Conservation (phyloP, 2,888 invertebrate species). For the Tenthredo amoena region DNA sequence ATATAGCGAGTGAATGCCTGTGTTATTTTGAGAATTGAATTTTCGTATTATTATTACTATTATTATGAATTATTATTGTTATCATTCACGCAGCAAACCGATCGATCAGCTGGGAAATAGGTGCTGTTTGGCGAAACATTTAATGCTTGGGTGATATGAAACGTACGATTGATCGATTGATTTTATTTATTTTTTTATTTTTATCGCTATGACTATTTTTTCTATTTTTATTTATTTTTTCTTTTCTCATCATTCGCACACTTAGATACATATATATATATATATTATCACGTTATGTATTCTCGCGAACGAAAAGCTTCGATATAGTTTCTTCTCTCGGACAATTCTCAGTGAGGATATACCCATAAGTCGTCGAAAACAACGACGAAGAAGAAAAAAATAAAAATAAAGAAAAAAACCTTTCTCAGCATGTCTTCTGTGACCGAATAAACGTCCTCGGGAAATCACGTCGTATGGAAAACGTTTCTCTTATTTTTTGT, state of each 20-base stretch:
- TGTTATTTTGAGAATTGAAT: slow-evolving; percentile 63
- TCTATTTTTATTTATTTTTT: background rate
- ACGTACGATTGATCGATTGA: slow-evolving; percentile 16
- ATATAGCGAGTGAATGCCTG: slow-evolving; percentile 75
- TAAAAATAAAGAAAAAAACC: no score
- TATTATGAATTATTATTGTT: slow-evolving; percentile 11
- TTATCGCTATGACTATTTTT: background rate
- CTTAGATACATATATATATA: no score
- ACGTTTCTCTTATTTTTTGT: background rate
- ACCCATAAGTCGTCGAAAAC: slow-evolving; percentile 26
- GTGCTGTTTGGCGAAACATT: slow-evolving; percentile 72
- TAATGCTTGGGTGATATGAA: slow-evolving; percentile 75
- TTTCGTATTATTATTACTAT: slow-evolving; percentile 4
- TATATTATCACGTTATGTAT: background rate
- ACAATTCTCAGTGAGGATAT: background rate
- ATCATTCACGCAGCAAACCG: slow-evolving; percentile 72
- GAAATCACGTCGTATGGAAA: background rate
- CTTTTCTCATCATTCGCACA: background rate
- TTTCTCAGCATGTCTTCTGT: background rate
- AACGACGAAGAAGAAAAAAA: background rate
- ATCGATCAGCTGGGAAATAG: slow-evolving; percentile 65
- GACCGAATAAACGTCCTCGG: background rate
- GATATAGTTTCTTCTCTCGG: slow-evolving; percentile 6
- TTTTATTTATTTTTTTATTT: background rate
- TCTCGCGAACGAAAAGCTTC: background rate